Percentiles rank a stretch among this genome's conserved stretches.
These are phyloP conservation scores for Resseliella maxima DNA, from an alignment of 2,888 invertebrate genomes.

Conservation along the genomic window DNA sequence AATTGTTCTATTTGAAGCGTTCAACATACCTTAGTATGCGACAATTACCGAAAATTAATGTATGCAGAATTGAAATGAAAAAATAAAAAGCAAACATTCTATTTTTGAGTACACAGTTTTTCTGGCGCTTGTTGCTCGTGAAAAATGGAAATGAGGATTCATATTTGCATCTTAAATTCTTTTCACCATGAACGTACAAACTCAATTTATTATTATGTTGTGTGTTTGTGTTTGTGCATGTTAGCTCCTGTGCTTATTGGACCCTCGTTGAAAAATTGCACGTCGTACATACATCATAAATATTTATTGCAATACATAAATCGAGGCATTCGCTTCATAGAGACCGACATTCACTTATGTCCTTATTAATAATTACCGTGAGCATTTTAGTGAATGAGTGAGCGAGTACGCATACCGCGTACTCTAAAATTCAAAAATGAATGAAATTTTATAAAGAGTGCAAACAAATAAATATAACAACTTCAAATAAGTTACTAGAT, in stretches of 20 bases:
- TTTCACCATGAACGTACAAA: no score
- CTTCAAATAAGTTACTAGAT: neutral
- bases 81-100: no score
- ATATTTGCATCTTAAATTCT: no score
- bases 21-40: no score
- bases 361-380: neutral
- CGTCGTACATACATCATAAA: neutral
- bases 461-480: neutral
- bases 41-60: no score
- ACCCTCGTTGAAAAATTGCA: neutral
- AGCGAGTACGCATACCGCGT: no score
- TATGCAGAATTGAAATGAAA: no score
- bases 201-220: neutral
- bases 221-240: neutral
- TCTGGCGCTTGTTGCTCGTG: no score
- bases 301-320: constrained; percentile 35
- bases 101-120: no score
- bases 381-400: no score
- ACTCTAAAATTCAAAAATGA: constrained; percentile 17
- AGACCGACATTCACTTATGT: neutral
- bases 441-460: neutral
- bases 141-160: no score
- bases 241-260: constrained; percentile 13
- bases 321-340: neutral
- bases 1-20: no score